phyloP scores from a whole-genome alignment of 2,113 vertebrate genomes.

The Stictonetta naevosa region DNA sequence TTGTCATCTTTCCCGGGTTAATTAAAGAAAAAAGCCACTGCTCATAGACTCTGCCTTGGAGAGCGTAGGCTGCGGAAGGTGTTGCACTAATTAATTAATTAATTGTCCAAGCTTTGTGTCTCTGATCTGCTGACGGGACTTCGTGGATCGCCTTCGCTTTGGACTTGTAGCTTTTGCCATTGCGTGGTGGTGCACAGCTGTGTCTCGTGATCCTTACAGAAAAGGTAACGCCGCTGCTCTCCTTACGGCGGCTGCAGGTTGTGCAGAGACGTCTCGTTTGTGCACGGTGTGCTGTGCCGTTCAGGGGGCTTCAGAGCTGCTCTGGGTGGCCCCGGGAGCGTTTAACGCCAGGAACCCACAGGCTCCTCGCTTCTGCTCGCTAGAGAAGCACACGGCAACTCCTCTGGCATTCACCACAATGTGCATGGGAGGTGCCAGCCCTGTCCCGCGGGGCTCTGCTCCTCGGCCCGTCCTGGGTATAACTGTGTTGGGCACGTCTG shows the following conservation, averaged over 20 bases:
- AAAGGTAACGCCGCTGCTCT: neutral
- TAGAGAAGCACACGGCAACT: neutral
- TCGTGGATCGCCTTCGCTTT: neutral
- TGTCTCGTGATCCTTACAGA: neutral
- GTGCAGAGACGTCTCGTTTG: neutral
- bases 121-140: neutral
- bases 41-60: neutral
- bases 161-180: constrained; percentile 11
- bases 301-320: neutral
- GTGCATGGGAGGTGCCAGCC: neutral
- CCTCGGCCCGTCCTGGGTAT: neutral
- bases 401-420: neutral
- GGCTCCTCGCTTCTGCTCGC: neutral
- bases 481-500: neutral
- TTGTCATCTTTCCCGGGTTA: neutral
- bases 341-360: neutral
- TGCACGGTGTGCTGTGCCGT: fast-evolving
- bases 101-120: neutral
- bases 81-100: neutral
- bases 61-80: neutral
- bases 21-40: neutral
- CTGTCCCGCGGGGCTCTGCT: neutral
- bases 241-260: neutral
- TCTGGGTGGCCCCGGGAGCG: neutral
- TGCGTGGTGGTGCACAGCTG: neutral